Conservation (phyloP, 92 coral and sea anemone genomes). For the Parazoanthus swiftii region DNA sequence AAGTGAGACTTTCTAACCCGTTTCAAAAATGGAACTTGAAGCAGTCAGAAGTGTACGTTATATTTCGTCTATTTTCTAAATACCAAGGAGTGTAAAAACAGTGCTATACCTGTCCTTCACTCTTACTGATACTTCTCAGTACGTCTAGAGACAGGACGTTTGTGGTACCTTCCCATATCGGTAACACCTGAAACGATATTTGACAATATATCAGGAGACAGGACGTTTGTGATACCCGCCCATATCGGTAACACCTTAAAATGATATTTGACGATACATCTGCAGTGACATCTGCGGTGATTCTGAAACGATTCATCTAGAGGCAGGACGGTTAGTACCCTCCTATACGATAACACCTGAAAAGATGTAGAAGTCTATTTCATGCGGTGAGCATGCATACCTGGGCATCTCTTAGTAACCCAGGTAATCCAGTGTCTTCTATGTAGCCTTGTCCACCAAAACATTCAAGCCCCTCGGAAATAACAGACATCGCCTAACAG, state of each 20-base stretch:
- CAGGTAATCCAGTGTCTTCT: constrained; percentile 93
- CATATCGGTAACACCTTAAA: constrained; percentile 81
- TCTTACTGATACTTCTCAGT: constrained; percentile 69
- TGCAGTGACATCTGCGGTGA: constrained; percentile 60
- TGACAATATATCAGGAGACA: constrained; percentile 33
- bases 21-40: no score
- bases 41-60: no score
- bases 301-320: constrained; percentile 60
- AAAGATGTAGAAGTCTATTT: not conserved
- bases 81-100: no score
- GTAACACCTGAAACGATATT: constrained; percentile 59
- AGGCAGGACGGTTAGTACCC: constrained; percentile 84
- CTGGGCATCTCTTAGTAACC: constrained; percentile 93
- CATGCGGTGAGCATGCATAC: constrained; percentile 33
- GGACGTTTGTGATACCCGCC: constrained; percentile 93
- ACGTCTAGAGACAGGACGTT: constrained; percentile 89
- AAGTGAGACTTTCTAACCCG: no score
- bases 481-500: constrained; percentile 72
- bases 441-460: constrained; percentile 97
- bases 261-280: not conserved
- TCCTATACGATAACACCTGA: constrained; percentile 93
- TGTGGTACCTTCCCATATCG: constrained; percentile 98
- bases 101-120: constrained; percentile 51
- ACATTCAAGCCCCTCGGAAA: constrained; percentile 93
- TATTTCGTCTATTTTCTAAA: no score